Evolutionary conservation across 2,888 invertebrate species (phyloP), one percentile per base, ranked within the genome.

Genomic region (Crocallis elinguaria): DNA sequence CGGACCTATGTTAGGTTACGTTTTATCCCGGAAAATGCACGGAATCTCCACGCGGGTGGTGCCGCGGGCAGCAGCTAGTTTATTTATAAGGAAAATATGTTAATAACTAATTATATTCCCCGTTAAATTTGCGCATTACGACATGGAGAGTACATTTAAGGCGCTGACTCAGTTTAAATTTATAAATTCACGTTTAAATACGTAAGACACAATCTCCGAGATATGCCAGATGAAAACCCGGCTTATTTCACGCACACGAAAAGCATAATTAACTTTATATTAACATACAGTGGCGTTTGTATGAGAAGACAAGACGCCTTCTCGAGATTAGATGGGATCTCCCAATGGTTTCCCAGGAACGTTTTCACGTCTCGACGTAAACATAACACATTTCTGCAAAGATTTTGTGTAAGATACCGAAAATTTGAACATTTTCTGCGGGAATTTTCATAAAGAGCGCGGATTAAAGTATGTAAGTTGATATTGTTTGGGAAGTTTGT

Each of bases 221-320:
- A 64, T 73, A 67, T 65, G 56, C 44, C 43, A 62, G 64, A 64
- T 64, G 66, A 64, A 63, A 69, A 65, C 68, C 60, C 41, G 68
- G 85, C 82, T 83, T 81, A 82, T 78, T 83, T 81, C 72, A 80
- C 84, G 82, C 82, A 79, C 77, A 76, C 77, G 69, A 83, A 86
- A 84, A 82, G 80, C 81, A 86, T 86, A 88, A 87, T 87, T 87
- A 87, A 86, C 82, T 79, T 81, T 79, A 68, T 80, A 84, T 86
- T 84, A 84, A 79, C 85, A 81, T 81, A 82, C 69, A 69, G 66
- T 59, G 39, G 16, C 16, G 50, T 57, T 13, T 61, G 51, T 56
- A 50, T 48, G 56, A 48, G 48, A 48, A 56, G 57, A 67, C 66
- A 66, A 71, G 65, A 68, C 66, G 66, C 60, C 62, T 60, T 58